Conservation (phyloP, 2,113 vertebrate genomes). For the Cromileptes altivelis region DNA sequence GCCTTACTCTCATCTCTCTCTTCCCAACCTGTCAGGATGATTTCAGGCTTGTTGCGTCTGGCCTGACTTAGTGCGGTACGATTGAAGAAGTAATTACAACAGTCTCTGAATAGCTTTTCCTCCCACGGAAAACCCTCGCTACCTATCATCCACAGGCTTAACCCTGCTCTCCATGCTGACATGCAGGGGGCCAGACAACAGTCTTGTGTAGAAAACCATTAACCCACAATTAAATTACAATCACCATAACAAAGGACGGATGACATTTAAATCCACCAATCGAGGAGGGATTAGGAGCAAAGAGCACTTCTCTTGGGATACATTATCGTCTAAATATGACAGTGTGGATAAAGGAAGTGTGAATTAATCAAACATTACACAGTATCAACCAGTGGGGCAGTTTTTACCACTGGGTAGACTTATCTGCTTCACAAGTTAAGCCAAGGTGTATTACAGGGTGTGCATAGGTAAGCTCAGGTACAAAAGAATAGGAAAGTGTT, state of each 20-base stretch:
- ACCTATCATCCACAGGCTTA: constrained; percentile 75
- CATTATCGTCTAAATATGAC: constrained; percentile 70
- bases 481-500: constrained; percentile 19
- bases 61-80: constrained; percentile 57
- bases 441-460: constrained; percentile 29
- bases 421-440: constrained; percentile 32
- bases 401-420: constrained; percentile 8
- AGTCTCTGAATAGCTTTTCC: constrained; percentile 66
- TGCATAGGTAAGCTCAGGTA: not conserved
- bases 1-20: constrained; percentile 43
- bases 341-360: constrained; percentile 50
- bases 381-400: constrained; percentile 20
- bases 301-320: constrained; percentile 62
- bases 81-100: constrained; percentile 75
- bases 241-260: constrained; percentile 71
- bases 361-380: constrained; percentile 57
- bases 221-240: constrained; percentile 80
- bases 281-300: constrained; percentile 65
- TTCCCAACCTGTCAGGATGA: constrained; percentile 68
- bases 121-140: constrained; percentile 55
- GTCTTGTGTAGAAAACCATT: constrained; percentile 66
- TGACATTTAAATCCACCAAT: constrained; percentile 78
- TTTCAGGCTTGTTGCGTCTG: constrained; percentile 73
- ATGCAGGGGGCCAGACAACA: constrained; percentile 59
- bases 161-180: constrained; percentile 63